Base-by-base conservation (phyloP, 2,113 vertebrate genomes). In the Sceloporus undulatus region DNA sequence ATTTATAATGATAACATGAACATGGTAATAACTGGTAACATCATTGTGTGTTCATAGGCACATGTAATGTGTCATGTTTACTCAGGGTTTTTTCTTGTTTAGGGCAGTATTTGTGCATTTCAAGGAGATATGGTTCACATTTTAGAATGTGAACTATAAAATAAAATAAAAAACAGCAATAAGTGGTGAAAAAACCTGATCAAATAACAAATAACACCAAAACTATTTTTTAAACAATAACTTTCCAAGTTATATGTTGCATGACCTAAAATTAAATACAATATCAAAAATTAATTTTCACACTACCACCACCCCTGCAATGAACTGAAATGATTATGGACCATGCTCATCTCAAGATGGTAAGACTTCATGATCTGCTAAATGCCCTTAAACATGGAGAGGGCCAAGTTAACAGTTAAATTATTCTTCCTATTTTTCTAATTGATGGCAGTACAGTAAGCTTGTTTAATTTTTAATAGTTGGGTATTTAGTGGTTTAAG, bases 391-490 rank as follows among this genome's bases (percentile, higher is more conserved):
- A 80, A 75, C 1, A 3, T 38, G 13, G 9, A 92, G 16, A 70
- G 10, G 70, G 59, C 83, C 23, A 91, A 70, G 85, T 90, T 90
- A 90, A 87, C 40, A 93, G 89, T 71, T 79, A 77, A 91, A 38
- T 42, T 89, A 85, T 70, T 75, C 9, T 56, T 76, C 59, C 3
- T 48, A 65, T 62, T 19, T 88, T 92, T 85, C 19, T 88, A 40
- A 85, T 52, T 77, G 0, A 0, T 62, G 86, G 84, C 54, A 87
- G 84, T 70, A 34, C 68, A 85, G 59, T n/a, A 84, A 56, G 29
- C 14, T 86, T 75, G 48, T 38, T 19, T 81, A 80, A 84, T 90
- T 92, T 93, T 92, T 66, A 88, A 27, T 89, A 90, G 90, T 91
- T 94, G 84, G 83, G 79, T 87, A 92, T 84, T n/a, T 74, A 18